Evolutionary conservation across 2,888 invertebrate genomes (phyloP).

Genomic region (Podabrus alpinus): DNA sequence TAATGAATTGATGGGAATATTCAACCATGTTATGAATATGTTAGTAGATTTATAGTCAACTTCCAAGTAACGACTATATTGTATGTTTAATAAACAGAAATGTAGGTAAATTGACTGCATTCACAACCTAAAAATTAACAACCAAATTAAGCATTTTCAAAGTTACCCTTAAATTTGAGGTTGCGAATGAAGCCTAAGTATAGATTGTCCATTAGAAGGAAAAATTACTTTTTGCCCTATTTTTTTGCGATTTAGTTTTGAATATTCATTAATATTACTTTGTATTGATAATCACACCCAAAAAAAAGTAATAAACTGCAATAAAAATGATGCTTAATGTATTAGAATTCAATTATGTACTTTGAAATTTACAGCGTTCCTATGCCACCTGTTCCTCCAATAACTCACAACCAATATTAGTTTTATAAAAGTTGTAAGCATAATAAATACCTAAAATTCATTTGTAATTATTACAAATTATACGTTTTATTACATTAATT

Average conservation of each 20-base stretch:
- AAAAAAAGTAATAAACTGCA: not conserved
- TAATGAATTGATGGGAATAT: not conserved
- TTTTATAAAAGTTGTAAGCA: not conserved
- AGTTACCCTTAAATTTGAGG: too few relatives aligned
- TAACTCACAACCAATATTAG: not conserved
- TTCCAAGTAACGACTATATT: too few relatives aligned
- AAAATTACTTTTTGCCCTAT: too few relatives aligned
- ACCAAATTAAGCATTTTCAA: too few relatives aligned
- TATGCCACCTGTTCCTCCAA: not conserved
- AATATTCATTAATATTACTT: too few relatives aligned
- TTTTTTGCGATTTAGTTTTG: too few relatives aligned
- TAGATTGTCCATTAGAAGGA: too few relatives aligned
- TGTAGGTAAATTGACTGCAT: too few relatives aligned
- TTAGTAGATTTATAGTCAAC: not conserved
- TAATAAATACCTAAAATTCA: not conserved
- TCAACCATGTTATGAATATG: not conserved
- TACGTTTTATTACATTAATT: not conserved
- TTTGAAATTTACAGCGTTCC: not conserved
- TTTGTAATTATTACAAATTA: not conserved
- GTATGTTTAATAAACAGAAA: too few relatives aligned
- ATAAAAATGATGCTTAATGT: not conserved
- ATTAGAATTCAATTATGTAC: not conserved
- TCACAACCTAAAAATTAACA: too few relatives aligned
- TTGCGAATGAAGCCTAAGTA: too few relatives aligned
- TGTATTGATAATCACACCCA: not conserved